phyloP scores from a whole-genome alignment of 1,140 invertebrate genomes.

The Spodoptera litura region DNA sequence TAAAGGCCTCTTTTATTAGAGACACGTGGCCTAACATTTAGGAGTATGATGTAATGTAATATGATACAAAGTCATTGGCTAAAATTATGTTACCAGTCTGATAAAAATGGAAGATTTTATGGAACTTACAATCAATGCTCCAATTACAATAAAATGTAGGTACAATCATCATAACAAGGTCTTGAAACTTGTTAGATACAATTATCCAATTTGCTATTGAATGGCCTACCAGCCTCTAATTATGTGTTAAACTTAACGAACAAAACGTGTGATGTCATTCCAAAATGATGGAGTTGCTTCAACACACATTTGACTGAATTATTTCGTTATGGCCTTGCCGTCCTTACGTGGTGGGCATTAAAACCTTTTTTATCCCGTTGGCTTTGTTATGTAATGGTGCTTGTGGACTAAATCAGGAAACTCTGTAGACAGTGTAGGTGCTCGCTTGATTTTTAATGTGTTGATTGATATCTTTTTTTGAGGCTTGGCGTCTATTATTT shows the following conservation, averaged over 20 bases:
- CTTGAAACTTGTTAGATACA: constrained; percentile 1
- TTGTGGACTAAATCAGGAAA: constrained; percentile 35
- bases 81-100: background rate
- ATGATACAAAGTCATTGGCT: background rate
- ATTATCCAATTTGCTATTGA: constrained; percentile 23
- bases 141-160: too few species aligned
- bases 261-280: constrained; percentile 34
- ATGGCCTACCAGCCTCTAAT: constrained; percentile 7
- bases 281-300: constrained; percentile 18
- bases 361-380: constrained; percentile 24
- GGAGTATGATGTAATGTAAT: constrained; percentile 19
- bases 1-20: constrained; percentile 37
- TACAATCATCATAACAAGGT: background rate
- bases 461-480: background rate
- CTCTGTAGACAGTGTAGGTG: background rate
- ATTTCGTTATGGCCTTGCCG: constrained; percentile 10
- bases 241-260: constrained; percentile 8
- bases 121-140: background rate
- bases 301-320: constrained; percentile 9
- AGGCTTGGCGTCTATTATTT: too few species aligned
- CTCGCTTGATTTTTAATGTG: constrained; percentile 9
- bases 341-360: constrained; percentile 36
- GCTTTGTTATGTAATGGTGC: constrained; percentile 29
- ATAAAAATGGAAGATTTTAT: background rate
- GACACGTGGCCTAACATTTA: constrained; percentile 16